Percentiles rank a stretch among this genome's conserved stretches.
Conservation (phyloP, 1,140 invertebrate species). For the Caenorhabditis remanei region DNA sequence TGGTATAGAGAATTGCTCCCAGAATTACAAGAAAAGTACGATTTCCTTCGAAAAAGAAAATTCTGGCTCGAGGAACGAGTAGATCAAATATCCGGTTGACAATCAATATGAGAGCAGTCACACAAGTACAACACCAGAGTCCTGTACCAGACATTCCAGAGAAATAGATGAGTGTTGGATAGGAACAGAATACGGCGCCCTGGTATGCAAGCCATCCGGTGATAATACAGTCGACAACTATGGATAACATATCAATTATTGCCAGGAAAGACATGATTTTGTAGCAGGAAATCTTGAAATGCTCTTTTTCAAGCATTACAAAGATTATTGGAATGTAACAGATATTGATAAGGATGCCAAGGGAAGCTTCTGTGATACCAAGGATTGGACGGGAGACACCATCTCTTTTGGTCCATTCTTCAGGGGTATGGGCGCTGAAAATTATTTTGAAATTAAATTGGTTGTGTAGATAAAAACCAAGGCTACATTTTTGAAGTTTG, state of each 20-base stretch:
- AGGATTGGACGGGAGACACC: neutral
- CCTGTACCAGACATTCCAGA: neutral
- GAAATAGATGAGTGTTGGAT: neutral
- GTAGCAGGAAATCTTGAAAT: neutral
- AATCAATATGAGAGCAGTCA: neutral
- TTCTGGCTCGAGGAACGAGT: neutral
- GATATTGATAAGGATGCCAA: neutral
- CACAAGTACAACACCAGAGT: neutral
- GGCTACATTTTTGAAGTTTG: neutral
- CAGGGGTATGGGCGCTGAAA: neutral
- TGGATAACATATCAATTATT: neutral
- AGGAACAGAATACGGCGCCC: slow-evolving; percentile 30
- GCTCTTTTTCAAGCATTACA: neutral
- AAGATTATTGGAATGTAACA: neutral
- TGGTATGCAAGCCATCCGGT: slow-evolving; percentile 20
- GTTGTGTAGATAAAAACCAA: too few relatives aligned
- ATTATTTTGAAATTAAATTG: too few relatives aligned
- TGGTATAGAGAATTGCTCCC: neutral
- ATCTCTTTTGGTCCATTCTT: neutral
- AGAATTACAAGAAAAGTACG: neutral
- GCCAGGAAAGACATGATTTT: slow-evolving; percentile 28
- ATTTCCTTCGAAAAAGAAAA: neutral
- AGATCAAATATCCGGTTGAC: neutral
- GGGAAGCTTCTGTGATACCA: neutral
- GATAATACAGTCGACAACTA: slow-evolving; percentile 8